Evolutionary conservation across 2,888 invertebrate genomes (phyloP).

Genomic region (Atrina japonica): DNA sequence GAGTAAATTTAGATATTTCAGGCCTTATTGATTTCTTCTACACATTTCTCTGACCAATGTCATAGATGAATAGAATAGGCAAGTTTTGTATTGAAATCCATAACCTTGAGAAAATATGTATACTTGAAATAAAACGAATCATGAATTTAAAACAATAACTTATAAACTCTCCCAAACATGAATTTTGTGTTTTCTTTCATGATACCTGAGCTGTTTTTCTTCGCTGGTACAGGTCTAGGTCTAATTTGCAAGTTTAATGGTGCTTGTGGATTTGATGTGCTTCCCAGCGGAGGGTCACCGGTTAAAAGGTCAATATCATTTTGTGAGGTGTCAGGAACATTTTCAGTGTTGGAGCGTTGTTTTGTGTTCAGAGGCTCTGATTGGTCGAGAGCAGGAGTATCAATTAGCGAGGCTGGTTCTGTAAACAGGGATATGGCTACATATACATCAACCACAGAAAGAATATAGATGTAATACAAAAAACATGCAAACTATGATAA

Average conservation of each 20-base stretch:
- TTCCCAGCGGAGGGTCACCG: neutral
- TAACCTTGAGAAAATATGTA: too few species aligned
- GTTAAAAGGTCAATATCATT: slow-evolving; percentile 47
- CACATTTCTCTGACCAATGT: too few species aligned
- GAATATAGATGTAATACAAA: too few species aligned
- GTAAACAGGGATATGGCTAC: slow-evolving; percentile 43
- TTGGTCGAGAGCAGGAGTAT: slow-evolving; percentile 31
- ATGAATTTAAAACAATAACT: too few species aligned
- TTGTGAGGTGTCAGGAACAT: slow-evolving; percentile 46
- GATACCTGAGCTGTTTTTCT: slow-evolving; percentile 67
- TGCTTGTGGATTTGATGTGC: neutral
- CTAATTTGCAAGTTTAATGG: slow-evolving; percentile 80
- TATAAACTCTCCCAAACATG: too few species aligned
- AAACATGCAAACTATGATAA: too few species aligned
- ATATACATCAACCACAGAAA: slow-evolving; percentile 21
- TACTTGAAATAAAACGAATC: too few species aligned
- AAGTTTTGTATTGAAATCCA: too few species aligned
- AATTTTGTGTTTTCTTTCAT: too few species aligned
- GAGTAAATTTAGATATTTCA: too few species aligned
- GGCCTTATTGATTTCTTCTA: too few species aligned
- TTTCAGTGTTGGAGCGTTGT: slow-evolving; percentile 53
- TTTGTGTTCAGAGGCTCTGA: slow-evolving; percentile 36
- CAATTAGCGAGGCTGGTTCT: slow-evolving; percentile 54
- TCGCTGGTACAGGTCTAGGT: slow-evolving; percentile 88
- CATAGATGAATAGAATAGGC: too few species aligned